A percentile compares a stretch with the other conserved stretches of the same genome.
phyloP scores from a whole-genome alignment of 53 echinoderm and acorn worm genomes.

The Patiria pectinifera region DNA sequence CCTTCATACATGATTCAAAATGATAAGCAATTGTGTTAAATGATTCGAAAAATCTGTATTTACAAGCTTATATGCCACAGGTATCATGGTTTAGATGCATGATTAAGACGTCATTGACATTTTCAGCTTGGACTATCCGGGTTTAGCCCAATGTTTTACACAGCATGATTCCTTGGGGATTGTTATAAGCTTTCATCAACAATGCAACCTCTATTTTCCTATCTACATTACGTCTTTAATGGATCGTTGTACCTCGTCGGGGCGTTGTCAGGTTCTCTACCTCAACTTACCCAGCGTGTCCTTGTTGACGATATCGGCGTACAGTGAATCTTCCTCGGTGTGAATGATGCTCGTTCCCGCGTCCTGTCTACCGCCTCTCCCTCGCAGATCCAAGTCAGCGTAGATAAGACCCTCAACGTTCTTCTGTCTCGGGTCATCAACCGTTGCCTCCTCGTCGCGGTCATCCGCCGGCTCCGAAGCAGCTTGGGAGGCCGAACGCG shows the following conservation, averaged over 20 bases:
- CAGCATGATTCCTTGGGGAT: no score
- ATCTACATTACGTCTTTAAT: not conserved
- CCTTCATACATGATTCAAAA: no score
- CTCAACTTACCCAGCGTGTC: not conserved
- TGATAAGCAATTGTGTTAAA: no score
- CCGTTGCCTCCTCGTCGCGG: not conserved
- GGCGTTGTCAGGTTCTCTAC: not conserved
- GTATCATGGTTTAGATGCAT: no score
- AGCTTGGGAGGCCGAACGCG: not conserved
- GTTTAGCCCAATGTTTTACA: no score
- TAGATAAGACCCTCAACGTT: not conserved
- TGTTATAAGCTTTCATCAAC: no score
- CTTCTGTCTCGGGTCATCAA: not conserved
- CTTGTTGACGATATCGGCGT: conserved; percentile 9
- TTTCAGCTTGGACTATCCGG: no score
- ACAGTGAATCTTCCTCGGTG: not conserved
- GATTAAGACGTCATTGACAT: no score
- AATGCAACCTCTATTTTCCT: not conserved
- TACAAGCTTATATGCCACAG: no score
- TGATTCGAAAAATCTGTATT: no score
- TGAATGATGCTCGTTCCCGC: not conserved
- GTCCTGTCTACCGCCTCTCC: not conserved
- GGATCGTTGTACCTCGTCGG: not conserved
- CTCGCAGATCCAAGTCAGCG: not conserved
- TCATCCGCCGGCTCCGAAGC: not conserved